Evolutionary conservation across 2,113 vertebrate species (phyloP).

Genomic region (Sapajus apella): DNA sequence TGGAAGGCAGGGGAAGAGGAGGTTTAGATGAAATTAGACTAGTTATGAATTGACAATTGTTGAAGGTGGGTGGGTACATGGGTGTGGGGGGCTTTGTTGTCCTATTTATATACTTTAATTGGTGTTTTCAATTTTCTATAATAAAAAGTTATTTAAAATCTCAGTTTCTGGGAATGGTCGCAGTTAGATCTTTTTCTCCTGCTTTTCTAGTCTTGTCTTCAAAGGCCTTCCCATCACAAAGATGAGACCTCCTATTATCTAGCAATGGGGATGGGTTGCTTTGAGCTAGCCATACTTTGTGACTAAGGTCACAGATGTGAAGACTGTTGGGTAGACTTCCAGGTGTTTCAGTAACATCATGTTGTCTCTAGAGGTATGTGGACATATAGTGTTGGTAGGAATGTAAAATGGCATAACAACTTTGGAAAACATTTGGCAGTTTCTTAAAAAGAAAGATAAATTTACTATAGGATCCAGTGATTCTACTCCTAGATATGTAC

Average conservation of each 20-base stretch:
- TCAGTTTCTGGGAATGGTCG: not conserved
- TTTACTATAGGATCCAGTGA: not conserved
- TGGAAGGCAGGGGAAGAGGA: not conserved
- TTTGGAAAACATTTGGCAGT: not conserved
- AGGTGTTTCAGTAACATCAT: not conserved
- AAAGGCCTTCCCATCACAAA: constrained; percentile 11
- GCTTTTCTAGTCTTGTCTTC: not conserved
- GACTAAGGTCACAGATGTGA: not conserved
- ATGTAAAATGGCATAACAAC: not conserved
- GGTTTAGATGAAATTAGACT: not conserved
- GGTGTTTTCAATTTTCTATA: not conserved
- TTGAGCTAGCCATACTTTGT: not conserved
- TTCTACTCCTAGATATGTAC: not conserved
- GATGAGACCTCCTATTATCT: not conserved
- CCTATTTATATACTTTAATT: constrained; percentile 8
- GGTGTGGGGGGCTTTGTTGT: not conserved
- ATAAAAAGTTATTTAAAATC: not conserved
- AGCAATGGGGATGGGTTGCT: not conserved
- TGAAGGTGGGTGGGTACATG: not conserved
- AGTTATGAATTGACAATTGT: not conserved
- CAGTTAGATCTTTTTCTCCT: not conserved
- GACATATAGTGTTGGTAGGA: not conserved
- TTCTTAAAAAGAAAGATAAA: constrained; percentile 7
- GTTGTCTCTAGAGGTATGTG: not conserved
- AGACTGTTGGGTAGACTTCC: not conserved